These are phyloP conservation scores for Monochamus alternatus DNA, from an alignment of 2,888 invertebrate species.

Conservation along the genomic window DNA sequence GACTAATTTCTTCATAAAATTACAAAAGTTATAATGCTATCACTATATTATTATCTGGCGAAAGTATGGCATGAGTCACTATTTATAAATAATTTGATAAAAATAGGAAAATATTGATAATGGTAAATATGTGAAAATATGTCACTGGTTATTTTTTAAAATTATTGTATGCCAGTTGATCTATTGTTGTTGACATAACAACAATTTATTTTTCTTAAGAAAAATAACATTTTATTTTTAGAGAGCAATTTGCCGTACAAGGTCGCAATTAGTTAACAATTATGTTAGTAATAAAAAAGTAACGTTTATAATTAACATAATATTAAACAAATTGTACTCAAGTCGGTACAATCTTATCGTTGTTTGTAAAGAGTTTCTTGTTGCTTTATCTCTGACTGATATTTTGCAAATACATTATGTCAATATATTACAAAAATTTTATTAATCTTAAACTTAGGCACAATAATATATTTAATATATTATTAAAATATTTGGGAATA, in stretches of 20 bases:
- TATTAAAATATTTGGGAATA: too few relatives aligned
- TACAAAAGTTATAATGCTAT: neutral
- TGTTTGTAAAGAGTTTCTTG: too few relatives aligned
- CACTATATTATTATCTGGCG: neutral
- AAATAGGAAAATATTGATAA: neutral
- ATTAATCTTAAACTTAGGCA: too few relatives aligned
- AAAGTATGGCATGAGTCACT: slow-evolving; percentile 13
- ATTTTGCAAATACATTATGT: too few relatives aligned
- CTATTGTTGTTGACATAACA: neutral
- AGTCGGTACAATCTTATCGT: too few relatives aligned
- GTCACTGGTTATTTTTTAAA: neutral
- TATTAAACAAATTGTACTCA: neutral
- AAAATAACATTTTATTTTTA: slow-evolving; percentile 29
- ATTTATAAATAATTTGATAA: slow-evolving; percentile 13
- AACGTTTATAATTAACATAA: neutral
- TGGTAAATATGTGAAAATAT: slow-evolving; percentile 1
- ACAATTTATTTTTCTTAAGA: slow-evolving; percentile 7
- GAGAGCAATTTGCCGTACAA: slow-evolving; percentile 20
- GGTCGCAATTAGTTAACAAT: neutral
- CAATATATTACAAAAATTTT: too few relatives aligned
- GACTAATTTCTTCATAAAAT: neutral
- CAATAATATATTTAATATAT: too few relatives aligned
- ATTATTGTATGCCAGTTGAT: neutral
- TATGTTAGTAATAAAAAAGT: neutral
- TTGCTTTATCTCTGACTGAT: too few relatives aligned